These are phyloP conservation scores for Drosophila trapezifrons DNA, from an alignment of 1,140 invertebrate species.

Conservation along the genomic window DNA sequence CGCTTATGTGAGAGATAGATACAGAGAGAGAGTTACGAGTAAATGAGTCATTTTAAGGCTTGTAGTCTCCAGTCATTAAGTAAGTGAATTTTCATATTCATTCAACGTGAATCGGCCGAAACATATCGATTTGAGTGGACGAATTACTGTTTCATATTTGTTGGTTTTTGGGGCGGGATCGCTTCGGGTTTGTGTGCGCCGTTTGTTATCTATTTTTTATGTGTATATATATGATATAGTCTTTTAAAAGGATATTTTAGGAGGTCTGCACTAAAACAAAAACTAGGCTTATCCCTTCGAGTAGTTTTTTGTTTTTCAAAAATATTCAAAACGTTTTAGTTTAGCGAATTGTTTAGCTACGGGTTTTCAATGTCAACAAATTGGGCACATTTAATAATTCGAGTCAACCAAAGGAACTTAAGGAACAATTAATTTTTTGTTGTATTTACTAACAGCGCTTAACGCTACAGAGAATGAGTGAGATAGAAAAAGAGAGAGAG, in stretches of 20 bases:
- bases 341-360: constrained; percentile 75
- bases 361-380: constrained; percentile 78
- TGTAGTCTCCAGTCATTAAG: constrained; percentile 83
- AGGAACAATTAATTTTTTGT: constrained; percentile 78
- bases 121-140: constrained; percentile 58
- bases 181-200: constrained; percentile 52
- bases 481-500: constrained; percentile 5
- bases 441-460: constrained; percentile 70
- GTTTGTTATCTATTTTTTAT: constrained; percentile 33
- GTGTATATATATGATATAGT: constrained; percentile 40
- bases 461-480: constrained; percentile 34
- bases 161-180: constrained; percentile 35
- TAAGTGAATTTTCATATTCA: constrained; percentile 53
- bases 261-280: constrained; percentile 64
- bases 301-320: constrained; percentile 56
- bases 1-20: constrained; percentile 55
- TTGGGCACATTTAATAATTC: constrained; percentile 70
- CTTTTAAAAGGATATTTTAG: constrained; percentile 12
- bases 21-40: constrained; percentile 50
- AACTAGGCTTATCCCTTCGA: constrained; percentile 36
- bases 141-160: constrained; percentile 49
- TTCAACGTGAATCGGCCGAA: constrained; percentile 68
- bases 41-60: constrained; percentile 52
- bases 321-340: constrained; percentile 73
- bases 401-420: constrained; percentile 39